Evolutionary conservation across 2,113 vertebrate genomes (phyloP).

Genomic region (Chrysemys picta): DNA sequence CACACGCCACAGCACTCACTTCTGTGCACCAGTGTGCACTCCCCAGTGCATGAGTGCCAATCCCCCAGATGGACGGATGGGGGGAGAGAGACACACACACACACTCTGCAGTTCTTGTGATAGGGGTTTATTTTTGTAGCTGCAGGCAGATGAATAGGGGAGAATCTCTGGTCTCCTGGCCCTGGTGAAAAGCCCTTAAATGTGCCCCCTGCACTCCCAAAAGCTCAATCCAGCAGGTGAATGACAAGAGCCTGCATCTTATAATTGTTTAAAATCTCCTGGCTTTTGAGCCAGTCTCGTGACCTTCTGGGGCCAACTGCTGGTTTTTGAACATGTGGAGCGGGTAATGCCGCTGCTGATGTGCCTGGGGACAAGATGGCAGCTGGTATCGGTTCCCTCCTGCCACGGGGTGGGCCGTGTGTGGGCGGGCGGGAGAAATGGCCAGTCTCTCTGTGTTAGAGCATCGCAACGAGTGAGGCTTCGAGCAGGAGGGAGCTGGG

Average conservation of each 20-base stretch:
- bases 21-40: not conserved
- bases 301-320: not conserved
- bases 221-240: not conserved
- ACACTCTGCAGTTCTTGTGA: not conserved
- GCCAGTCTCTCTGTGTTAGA: not conserved
- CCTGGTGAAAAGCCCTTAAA: not conserved
- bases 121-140: not conserved
- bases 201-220: not conserved
- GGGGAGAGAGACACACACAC: not conserved
- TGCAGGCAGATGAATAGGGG: not conserved
- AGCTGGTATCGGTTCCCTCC: not conserved
- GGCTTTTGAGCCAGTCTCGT: not conserved
- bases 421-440: not conserved
- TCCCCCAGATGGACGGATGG: not conserved
- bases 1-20: not conserved
- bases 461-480: accelerated
- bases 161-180: not conserved
- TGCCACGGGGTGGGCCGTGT: not conserved
- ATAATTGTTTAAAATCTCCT: not conserved
- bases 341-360: not conserved
- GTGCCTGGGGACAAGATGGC: not conserved
- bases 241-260: not conserved
- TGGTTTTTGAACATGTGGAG: not conserved
- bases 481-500: not conserved
- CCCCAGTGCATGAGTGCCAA: too few species aligned